Evolutionary conservation across 1,140 invertebrate genomes (phyloP).

Genomic region (Coelopa frigida): DNA sequence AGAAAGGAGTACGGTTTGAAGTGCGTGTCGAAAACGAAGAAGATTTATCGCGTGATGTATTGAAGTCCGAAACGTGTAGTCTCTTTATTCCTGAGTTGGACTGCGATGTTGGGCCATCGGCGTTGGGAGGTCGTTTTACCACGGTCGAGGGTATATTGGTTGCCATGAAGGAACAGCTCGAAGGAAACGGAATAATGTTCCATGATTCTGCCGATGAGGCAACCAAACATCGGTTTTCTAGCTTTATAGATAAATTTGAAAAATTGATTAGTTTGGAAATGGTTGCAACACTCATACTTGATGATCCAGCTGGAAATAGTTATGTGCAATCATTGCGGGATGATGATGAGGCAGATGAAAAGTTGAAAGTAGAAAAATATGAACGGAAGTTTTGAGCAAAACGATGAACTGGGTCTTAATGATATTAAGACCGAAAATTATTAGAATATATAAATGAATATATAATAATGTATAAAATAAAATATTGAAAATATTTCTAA

Average conservation of each 20-base stretch:
- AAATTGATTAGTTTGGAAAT: slow-evolving; percentile 59
- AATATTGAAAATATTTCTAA: too few species aligned
- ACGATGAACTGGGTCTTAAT: slow-evolving; percentile 92
- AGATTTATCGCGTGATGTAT: slow-evolving; percentile 86
- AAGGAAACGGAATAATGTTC: slow-evolving; percentile 58
- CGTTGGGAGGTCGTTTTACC: slow-evolving; percentile 89
- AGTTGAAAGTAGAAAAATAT: slow-evolving; percentile 73
- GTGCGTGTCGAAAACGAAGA: slow-evolving; percentile 63
- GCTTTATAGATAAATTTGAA: slow-evolving; percentile 64
- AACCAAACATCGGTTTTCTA: slow-evolving; percentile 42
- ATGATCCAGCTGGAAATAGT: slow-evolving; percentile 96
- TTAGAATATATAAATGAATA: too few species aligned
- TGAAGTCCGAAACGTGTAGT: slow-evolving; percentile 93
- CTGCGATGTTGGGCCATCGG: slow-evolving; percentile 72
- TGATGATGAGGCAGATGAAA: slow-evolving; percentile 58
- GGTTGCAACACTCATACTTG: slow-evolving; percentile 72
- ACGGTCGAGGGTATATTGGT: slow-evolving; percentile 82
- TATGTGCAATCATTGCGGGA: slow-evolving; percentile 84
- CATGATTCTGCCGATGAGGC: slow-evolving; percentile 64
- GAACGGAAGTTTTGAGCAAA: slow-evolving; percentile 80
- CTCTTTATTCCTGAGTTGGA: slow-evolving; percentile 87
- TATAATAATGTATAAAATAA: too few species aligned
- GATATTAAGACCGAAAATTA: slow-evolving; percentile 87
- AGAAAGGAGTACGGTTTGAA: slow-evolving; percentile 70
- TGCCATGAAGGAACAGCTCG: slow-evolving; percentile 63